Conservation (phyloP, 2,888 invertebrate genomes). For the Orthonychiurus folsomi region DNA sequence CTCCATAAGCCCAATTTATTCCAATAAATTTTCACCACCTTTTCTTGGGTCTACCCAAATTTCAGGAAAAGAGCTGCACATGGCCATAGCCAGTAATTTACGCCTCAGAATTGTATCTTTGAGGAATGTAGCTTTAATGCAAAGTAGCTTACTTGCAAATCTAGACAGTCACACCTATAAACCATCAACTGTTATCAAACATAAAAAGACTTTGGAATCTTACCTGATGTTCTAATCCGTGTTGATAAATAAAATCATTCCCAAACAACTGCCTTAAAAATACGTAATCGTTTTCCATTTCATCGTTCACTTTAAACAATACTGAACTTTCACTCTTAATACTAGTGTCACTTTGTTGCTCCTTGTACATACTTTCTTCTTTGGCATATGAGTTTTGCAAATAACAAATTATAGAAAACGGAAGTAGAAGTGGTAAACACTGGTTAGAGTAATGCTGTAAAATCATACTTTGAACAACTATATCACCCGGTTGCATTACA, state of each 20-base stretch:
- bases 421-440: constrained; percentile 31
- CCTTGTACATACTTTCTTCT: background rate
- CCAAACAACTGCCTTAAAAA: constrained; percentile 27
- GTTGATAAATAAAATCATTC: constrained; percentile 32
- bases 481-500: constrained; percentile 18
- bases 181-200: background rate
- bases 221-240: constrained; percentile 28
- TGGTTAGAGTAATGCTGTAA: constrained; percentile 39
- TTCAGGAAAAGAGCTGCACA: too few species aligned
- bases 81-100: too few species aligned
- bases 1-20: too few species aligned
- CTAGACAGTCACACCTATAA: background rate
- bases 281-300: constrained; percentile 20
- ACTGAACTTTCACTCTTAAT: background rate
- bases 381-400: background rate
- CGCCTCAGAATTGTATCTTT: too few species aligned
- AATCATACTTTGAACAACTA: constrained; percentile 33
- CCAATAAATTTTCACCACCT: too few species aligned
- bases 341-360: background rate
- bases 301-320: background rate
- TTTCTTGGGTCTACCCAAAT: too few species aligned
- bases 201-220: background rate
- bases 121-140: too few species aligned
- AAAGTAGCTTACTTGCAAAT: too few species aligned
- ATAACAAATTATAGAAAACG: constrained; percentile 23